Evolutionary conservation across 2,113 vertebrate species (phyloP), one percentile per base, ranked within the genome.

Genomic region (Megaptera novaeangliae): DNA sequence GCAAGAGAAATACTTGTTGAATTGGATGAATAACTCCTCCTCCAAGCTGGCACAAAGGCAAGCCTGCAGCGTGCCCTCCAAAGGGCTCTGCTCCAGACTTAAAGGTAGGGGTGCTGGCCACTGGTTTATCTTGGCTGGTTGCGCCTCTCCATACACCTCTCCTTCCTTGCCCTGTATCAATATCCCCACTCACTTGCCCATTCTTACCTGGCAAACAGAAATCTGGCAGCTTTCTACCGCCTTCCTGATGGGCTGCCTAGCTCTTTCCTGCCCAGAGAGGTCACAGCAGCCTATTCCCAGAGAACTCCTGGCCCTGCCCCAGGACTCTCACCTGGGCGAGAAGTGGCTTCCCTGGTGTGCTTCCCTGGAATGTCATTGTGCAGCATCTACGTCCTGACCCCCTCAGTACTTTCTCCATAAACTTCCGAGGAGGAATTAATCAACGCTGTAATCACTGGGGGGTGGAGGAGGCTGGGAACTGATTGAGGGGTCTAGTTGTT

Each of bases 381-480:
- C 34, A n/a, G 36, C 6, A 17, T 74, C 83, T 82, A 11, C 36
- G 71, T 78, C 84, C 80, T 8, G 23, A 86, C 3, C 34, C 41
- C 82, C n/a, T 57, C 49, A 27, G n/a, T 36, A 49, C 57, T 63
- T 61, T 86, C 29, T 78, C 75, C 29, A 61, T 93, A 87, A 97
- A 88, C 52, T 91, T 94, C 97, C 17, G 20, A 86, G 91, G 84
- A 93, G 69, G 29, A 92, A 94, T 97, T 95, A 97, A 90, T 97
- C 80, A 59, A 72, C 34, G 5, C 61, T 36, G 34, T 78, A 97
- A 95, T 91, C 93, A 69, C 92, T 95, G 52, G 52, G 5, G 0
- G 15, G 39, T 39, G 39, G 39, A 39, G 39, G 39, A 39, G 39
- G 1, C 63, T 23, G 66, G 63, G 25, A 72, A 57, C 68, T 93